Evolutionary conservation across 2,888 invertebrate genomes (phyloP), one percentile per base, ranked within the genome.

Genomic region (Nomada fabriciana): DNA sequence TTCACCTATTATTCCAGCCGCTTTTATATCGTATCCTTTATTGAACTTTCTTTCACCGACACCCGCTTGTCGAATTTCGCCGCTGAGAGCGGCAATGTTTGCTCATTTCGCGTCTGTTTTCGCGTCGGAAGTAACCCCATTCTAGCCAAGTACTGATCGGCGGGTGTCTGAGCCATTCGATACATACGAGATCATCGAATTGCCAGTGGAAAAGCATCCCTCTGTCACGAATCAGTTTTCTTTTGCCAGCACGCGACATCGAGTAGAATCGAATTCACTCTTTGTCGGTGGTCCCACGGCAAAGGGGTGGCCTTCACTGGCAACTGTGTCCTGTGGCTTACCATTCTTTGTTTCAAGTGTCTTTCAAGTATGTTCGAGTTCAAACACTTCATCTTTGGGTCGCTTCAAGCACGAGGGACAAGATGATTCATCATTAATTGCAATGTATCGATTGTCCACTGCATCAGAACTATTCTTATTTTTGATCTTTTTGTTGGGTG

Each of bases 161-260:
- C 23, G 13, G 13, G 42, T 15, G 15, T 47, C 55, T 13, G 2
- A 42, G 47, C 25, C 15, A 13, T 52, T 47, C n/a, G n/a, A 15
- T 23, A 70, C 67, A 74, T 5, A 71, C 23, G 59, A 10, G 52
- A 57, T 68, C 74, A 42, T 69, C 55, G 53, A 47, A 57, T n/a
- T n/a, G 72, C 5, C 15, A 4, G 43, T 15, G 47, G 7, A 25
- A 61, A 55, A 59, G 55, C 47, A 60, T 52, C 67, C 20, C 7
- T 65, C 71, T 64, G 50, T 76, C 52, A 50, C 42, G n/a, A 57
- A 63, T 43, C 23, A 72, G 61, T 29, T 63, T 70, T 70, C 65
- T 57, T 36, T 71, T 25, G 20, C 4, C 23, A 15, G 43, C 29
- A 50, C 23, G 67, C 57, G 4, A 20, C 47, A 13, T 29, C 55